These are phyloP conservation scores for Xyrichtys novacula DNA, from an alignment of 2,797 vertebrate species.

Conservation along the genomic window DNA sequence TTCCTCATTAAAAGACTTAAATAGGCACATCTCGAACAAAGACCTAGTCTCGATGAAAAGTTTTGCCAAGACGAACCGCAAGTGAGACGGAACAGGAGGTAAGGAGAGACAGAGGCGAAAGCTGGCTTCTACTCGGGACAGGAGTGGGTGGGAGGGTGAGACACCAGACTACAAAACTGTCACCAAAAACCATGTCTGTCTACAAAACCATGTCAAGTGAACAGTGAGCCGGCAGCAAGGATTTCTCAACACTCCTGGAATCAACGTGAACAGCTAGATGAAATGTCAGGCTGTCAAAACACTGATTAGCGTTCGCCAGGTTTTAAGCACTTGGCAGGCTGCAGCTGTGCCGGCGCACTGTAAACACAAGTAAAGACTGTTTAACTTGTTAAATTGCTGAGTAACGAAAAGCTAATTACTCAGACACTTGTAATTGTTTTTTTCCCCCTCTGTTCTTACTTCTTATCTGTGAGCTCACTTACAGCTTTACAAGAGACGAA, in stretches of 20 bases:
- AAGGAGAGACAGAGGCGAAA: slow-evolving; percentile 66
- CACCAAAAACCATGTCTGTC: too few relatives aligned
- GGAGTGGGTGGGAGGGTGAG: slow-evolving; percentile 76
- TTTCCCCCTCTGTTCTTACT: slow-evolving; percentile 39
- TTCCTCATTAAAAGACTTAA: slow-evolving; percentile 68
- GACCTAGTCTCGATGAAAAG: slow-evolving; percentile 49
- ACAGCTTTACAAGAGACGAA: slow-evolving; percentile 20
- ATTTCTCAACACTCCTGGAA: slow-evolving; percentile 75
- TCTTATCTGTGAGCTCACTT: slow-evolving; percentile 42
- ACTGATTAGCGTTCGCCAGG: slow-evolving; percentile 79
- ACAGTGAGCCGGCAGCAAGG: slow-evolving; percentile 71
- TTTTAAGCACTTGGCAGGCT: slow-evolving; percentile 68
- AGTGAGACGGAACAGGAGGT: slow-evolving; percentile 52
- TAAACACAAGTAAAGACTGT: slow-evolving; percentile 47
- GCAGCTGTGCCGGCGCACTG: slow-evolving; percentile 61
- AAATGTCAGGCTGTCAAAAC: slow-evolving; percentile 86
- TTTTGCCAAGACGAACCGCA: slow-evolving; percentile 62
- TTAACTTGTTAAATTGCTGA: slow-evolving; percentile 69
- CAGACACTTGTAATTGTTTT: slow-evolving; percentile 64
- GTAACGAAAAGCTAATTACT: slow-evolving; percentile 75
- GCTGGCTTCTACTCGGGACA: slow-evolving; percentile 74
- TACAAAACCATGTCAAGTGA: slow-evolving; percentile 77
- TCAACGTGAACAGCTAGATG: slow-evolving; percentile 68
- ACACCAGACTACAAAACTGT: slow-evolving; percentile 73
- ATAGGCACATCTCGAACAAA: slow-evolving; percentile 68